Evolutionary conservation across 2,888 invertebrate species (phyloP).

Genomic region (Pseudoips prasinana): DNA sequence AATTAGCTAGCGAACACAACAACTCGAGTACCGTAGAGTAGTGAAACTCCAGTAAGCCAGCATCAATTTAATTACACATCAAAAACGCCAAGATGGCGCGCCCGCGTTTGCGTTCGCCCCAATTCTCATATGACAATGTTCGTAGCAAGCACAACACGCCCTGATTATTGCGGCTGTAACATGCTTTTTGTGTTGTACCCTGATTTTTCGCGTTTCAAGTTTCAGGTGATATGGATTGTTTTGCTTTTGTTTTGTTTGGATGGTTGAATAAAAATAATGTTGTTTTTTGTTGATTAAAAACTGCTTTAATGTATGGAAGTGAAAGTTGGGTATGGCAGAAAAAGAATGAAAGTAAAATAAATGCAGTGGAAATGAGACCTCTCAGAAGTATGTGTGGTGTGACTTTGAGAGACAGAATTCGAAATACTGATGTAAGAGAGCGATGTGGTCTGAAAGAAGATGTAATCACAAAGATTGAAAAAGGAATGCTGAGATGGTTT

Average conservation of each 20-base stretch:
- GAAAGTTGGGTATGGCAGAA: too few relatives aligned
- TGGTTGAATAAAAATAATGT: too few relatives aligned
- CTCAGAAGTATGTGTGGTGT: too few relatives aligned
- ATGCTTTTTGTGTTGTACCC: slow-evolving; percentile 26
- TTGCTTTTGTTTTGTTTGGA: background rate
- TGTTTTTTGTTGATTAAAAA: too few relatives aligned
- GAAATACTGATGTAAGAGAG: too few relatives aligned
- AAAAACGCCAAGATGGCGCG: slow-evolving; percentile 31
- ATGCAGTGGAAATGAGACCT: too few relatives aligned
- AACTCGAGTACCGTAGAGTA: background rate
- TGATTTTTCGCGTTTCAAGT: slow-evolving; percentile 15
- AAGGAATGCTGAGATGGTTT: too few relatives aligned
- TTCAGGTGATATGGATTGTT: slow-evolving; percentile 6
- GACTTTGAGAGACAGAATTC: too few relatives aligned
- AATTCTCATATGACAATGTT: slow-evolving; percentile 35
- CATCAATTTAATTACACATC: slow-evolving; percentile 37
- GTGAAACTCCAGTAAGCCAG: slow-evolving; percentile 5
- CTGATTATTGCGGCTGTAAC: slow-evolving; percentile 33
- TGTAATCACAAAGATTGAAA: too few relatives aligned
- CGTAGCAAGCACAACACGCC: slow-evolving; percentile 27
- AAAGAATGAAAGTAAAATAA: too few relatives aligned
- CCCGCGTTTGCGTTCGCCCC: slow-evolving; percentile 35
- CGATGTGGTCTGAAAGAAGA: too few relatives aligned
- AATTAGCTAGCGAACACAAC: background rate
- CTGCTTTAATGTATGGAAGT: too few relatives aligned